Conservation (phyloP, 2,113 vertebrate species). For the Platysternon megacephalum region DNA sequence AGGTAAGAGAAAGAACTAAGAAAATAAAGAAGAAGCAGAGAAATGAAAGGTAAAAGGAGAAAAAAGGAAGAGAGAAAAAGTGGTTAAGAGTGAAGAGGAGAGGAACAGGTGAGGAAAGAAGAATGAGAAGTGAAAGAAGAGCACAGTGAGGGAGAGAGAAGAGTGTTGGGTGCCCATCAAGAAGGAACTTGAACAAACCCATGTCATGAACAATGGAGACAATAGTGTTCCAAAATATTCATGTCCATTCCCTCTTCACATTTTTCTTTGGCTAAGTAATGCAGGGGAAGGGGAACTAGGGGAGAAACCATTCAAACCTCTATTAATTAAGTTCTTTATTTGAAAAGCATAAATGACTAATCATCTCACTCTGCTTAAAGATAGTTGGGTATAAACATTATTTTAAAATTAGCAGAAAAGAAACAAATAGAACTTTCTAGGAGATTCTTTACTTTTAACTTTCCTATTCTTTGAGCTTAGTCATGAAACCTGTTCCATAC, state of each 20-base stretch:
- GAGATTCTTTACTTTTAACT: background rate
- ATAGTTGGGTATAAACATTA: background rate
- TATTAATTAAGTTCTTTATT: rapidly evolving
- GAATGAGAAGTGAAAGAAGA: background rate
- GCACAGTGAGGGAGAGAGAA: background rate
- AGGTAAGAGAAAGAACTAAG: background rate
- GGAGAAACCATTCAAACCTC: too few relatives aligned
- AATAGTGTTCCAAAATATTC: background rate
- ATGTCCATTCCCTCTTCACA: background rate
- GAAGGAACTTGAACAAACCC: background rate
- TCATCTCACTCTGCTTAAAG: background rate
- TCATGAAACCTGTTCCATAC: rapidly evolving
- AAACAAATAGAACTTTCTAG: background rate
- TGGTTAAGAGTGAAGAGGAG: background rate
- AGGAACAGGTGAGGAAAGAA: background rate
- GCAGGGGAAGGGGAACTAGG: background rate
- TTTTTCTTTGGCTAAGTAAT: conserved; percentile 10
- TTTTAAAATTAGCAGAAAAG: background rate
- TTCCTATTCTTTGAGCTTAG: background rate
- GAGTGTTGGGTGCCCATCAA: rapidly evolving
- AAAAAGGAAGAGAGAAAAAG: background rate
- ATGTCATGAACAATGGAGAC: background rate
- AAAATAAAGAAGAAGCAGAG: background rate
- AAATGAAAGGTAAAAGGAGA: background rate
- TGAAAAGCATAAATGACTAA: background rate